A percentile compares a stretch with the other conserved stretches of the same genome.
phyloP scores from a whole-genome alignment of 2,797 vertebrate species.

The Siniperca undulata region DNA sequence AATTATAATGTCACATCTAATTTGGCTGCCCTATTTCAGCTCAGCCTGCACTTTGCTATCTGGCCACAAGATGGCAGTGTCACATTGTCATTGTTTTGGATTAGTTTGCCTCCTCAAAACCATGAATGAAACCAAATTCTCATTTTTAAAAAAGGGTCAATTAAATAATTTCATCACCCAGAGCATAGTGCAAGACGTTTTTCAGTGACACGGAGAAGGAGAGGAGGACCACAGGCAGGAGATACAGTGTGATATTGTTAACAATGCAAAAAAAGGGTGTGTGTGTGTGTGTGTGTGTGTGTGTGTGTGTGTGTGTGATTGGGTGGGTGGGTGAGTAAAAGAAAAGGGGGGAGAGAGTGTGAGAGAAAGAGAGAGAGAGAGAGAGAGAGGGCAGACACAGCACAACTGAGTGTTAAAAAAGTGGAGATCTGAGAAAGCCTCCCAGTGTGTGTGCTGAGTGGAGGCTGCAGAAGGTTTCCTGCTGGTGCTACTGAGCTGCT shows the following conservation, averaged over 20 bases:
- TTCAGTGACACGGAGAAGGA: not conserved
- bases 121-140: not conserved
- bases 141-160: not conserved
- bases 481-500: not conserved
- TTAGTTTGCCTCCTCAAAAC: not conserved
- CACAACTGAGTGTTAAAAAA: conserved; percentile 47
- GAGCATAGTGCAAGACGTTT: not conserved
- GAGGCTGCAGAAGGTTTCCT: conserved; percentile 40
- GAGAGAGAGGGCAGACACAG: conserved; percentile 26
- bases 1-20: not conserved
- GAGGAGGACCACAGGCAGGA: not conserved
- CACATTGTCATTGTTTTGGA: not conserved
- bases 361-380: conserved; percentile 16
- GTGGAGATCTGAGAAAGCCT: conserved; percentile 39
- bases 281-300: not conserved
- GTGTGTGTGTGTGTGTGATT: too few species aligned
- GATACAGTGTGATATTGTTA: not conserved
- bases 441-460: conserved; percentile 35
- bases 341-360: conserved; percentile 5
- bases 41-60: not conserved
- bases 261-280: not conserved
- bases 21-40: not conserved
- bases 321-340: not conserved
- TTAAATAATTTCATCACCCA: not conserved
- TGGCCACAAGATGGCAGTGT: conserved; percentile 52